Base-by-base conservation (phyloP, 2,888 invertebrate species). In the Meghimatium bilineatum region DNA sequence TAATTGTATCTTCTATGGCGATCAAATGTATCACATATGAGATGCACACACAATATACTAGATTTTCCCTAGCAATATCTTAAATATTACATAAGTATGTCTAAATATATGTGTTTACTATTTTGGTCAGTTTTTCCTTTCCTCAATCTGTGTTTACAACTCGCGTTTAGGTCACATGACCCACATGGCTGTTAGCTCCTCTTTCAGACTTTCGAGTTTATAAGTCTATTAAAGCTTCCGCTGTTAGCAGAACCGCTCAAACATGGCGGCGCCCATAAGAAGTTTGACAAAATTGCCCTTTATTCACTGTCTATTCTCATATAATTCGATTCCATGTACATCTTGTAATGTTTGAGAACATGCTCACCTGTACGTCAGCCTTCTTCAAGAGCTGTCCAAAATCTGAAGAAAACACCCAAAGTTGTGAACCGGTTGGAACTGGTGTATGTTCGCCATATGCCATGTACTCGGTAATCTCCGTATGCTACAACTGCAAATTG, bases 371-470 rank as follows among this genome's bases (percentile, higher is more conserved):
- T 63, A 38, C 67, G 81, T 83, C 83, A 72, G 56, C 56, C 63
- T 49, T 69, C 83, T 69, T 69, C 26, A 49, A 75, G 60, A 69
- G 83, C 75, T 78, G 69, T 76, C 74, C 85, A 79, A 85, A 82
- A 84, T 87, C 82, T 87, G 86, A 87, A 85, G 87, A 88, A 90
- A 89, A 87, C 87, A 87, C 88, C 89, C 89, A 87, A 90, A 89
- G 83, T 89, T 88, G 88, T 84, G 87, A 91, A 93, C 93, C 93
- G 92, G 93, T 93, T 92, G 90, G 89, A 93, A 93, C 93, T 92
- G 92, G 93, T 90, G 90, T 88, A 88, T 86, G 89, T 88, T 89
- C 91, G 90, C 90, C 91, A 91, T 91, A 87, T 88, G 89, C 90
- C 89, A 88, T 84, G 66, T 74, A 78, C 86, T 91, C 92, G 93